These are phyloP conservation scores for Elanus axillaris DNA, from an alignment of 2,113 vertebrate genomes.

Conservation along the genomic window DNA sequence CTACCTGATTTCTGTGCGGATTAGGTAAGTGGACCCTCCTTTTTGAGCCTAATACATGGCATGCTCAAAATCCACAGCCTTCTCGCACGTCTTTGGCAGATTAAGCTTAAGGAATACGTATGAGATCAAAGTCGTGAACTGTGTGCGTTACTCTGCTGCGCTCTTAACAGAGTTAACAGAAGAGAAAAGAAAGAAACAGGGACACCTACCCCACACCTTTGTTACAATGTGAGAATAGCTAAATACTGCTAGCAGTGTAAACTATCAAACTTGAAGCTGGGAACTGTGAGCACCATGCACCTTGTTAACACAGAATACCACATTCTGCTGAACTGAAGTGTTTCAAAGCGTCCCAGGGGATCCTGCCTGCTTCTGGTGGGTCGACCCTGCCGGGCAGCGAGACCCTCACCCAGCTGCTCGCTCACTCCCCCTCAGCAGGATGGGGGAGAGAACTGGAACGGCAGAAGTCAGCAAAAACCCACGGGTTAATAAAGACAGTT, in stretches of 20 bases:
- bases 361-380: neutral
- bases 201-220: neutral
- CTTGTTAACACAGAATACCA: neutral
- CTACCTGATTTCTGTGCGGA: neutral
- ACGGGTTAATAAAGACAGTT: neutral
- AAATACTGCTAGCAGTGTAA: neutral
- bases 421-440: rapidly evolving
- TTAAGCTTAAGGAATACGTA: neutral
- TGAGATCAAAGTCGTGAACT: neutral
- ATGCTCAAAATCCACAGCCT: neutral
- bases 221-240: neutral
- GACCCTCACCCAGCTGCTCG: neutral
- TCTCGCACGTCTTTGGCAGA: neutral
- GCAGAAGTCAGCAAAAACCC: neutral
- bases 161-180: neutral
- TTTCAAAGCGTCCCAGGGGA: neutral
- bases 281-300: neutral
- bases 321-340: neutral
- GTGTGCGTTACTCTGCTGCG: neutral
- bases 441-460: neutral
- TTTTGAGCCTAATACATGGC: neutral
- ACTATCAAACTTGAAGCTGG: neutral
- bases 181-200: neutral
- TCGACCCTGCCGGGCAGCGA: neutral
- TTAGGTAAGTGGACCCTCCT: neutral